Evolutionary conservation across 2,888 invertebrate genomes (phyloP), one percentile per base, ranked within the genome.

Genomic region (Drosophila birchii): DNA sequence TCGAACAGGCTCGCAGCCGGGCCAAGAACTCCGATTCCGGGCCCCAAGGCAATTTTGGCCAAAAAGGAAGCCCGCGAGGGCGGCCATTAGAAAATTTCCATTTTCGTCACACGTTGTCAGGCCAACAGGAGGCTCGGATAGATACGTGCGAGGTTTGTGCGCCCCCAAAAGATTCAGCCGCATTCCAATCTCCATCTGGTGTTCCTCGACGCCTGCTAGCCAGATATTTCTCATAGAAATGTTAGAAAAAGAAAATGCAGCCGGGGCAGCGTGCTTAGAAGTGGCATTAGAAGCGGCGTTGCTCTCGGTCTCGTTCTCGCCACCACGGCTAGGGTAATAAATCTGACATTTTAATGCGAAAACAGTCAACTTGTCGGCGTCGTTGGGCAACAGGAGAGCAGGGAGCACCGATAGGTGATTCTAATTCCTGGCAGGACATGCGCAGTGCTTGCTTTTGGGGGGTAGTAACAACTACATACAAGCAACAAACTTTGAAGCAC

Each of bases 351-450:
- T 92, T 91, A 89, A 92, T 91, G 91, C 81, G 91, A 92, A 91
- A 92, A 90, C 91, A 92, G 92, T 92, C 91, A 92, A 90, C 91
- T 90, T 89, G 90, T 82, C 90, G 90, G 91, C 91, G 91, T 91
- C 89, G 87, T 78, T 90, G 90, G 89, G 74, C 66, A 90, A 57
- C 85, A 91, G 92, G 92, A 59, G 63, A 73, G 0, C 91, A 92
- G 88, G 41, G 29, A 3, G 3, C 2, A 1, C 0, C 29, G n/a
- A 56, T 8, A 43, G 41, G 20, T 23, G 34, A 1, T 20, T 39
- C 39, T 54, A 57, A 60, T 53, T 41, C 45, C 57, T 66, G 55
- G 2, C 60, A 61, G 67, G 67, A 57, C 87, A 81, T 86, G 84
- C 84, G 84, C 84, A 75, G 53, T 71, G 55, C n/a, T 54, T 20